Conservation (phyloP, 2,888 invertebrate species). For the Drosophila stalkeri region DNA sequence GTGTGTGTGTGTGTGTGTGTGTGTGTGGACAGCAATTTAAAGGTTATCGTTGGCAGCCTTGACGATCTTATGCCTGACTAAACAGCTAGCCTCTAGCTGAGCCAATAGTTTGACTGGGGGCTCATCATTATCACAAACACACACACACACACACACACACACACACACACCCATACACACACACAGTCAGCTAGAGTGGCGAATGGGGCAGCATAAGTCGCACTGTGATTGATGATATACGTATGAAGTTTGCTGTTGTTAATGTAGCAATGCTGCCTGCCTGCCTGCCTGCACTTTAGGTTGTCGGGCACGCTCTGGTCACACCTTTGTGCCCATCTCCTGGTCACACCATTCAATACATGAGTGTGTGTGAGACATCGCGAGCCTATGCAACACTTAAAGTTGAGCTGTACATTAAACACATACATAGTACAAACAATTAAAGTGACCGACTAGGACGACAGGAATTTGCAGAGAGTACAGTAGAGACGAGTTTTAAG, state of each 20-base stretch:
- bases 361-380: constrained; percentile 7
- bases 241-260: constrained; percentile 21
- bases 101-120: constrained; percentile 31
- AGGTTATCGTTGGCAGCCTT: constrained; percentile 72
- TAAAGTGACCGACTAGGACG: not conserved
- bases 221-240: constrained; percentile 65
- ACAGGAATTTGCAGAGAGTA: not conserved
- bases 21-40: constrained; percentile 62
- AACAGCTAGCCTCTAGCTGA: constrained; percentile 34
- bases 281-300: not conserved
- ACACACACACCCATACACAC: not conserved
- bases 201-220: constrained; percentile 35
- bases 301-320: constrained; percentile 5
- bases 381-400: constrained; percentile 26
- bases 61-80: constrained; percentile 73
- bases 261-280: not conserved
- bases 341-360: constrained; percentile 30
- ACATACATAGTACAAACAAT: not conserved
- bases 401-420: constrained; percentile 10
- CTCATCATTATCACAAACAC: constrained; percentile 38
- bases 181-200: not conserved
- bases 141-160: not conserved
- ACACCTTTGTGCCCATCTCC: constrained; percentile 6
- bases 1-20: constrained; percentile 1
- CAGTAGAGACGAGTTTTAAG: not conserved